These are phyloP conservation scores for Bryconaethiops microstoma DNA, from an alignment of 2,797 vertebrate species.

Conservation along the genomic window DNA sequence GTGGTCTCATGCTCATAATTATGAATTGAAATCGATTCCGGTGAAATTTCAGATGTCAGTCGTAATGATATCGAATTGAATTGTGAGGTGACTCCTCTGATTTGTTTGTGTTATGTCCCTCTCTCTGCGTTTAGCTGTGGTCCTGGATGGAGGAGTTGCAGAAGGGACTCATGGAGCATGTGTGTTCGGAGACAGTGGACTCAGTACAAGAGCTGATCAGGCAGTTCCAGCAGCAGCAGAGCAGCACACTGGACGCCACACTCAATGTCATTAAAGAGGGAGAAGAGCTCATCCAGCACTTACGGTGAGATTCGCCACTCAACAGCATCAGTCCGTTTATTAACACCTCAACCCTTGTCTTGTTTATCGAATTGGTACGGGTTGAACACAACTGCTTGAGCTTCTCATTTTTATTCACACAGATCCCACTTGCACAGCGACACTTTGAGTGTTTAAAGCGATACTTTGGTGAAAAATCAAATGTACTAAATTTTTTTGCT, in stretches of 20 bases:
- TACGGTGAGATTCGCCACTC: constrained; percentile 80
- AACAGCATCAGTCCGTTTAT: not conserved
- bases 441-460: no score
- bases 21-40: no score
- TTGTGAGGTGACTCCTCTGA: not conserved
- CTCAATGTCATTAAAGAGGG: constrained; percentile 98
- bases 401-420: not conserved
- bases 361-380: not conserved
- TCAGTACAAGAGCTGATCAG: constrained; percentile 93
- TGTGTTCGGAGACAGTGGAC: constrained; percentile 92
- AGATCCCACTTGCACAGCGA: not conserved
- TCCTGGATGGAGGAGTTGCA: constrained; percentile 99
- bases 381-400: not conserved
- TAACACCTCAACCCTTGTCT: not conserved
- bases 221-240: constrained; percentile 97
- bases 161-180: constrained; percentile 91
- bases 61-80: no score
- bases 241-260: constrained; percentile 93
- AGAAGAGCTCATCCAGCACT: constrained; percentile 97
- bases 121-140: constrained; percentile 79
- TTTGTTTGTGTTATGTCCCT: not conserved
- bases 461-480: no score
- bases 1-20: no score
- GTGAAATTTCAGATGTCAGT: no score
- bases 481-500: no score